Conservation (phyloP, 2,888 invertebrate genomes). For the Lasioglossum figueresi region DNA sequence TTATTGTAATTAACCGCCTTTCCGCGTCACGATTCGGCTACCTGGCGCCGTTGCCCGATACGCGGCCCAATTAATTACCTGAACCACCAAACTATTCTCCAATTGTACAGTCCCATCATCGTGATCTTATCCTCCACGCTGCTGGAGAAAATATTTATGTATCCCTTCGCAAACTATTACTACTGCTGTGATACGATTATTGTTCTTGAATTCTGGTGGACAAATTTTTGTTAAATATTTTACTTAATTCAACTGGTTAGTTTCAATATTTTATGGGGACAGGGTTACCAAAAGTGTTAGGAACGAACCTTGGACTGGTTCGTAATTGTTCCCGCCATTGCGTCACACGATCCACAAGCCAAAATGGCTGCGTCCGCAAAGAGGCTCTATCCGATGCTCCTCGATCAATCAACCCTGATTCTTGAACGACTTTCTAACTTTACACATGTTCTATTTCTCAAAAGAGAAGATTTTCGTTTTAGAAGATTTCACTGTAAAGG, state of each 20-base stretch:
- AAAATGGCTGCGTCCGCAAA: background rate
- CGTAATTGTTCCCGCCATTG: background rate
- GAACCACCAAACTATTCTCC: background rate
- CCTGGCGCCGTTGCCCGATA: slow-evolving; percentile 24
- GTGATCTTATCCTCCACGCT: background rate
- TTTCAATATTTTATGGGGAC: background rate
- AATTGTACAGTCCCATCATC: background rate
- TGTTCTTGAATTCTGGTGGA: background rate
- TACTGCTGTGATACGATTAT: background rate
- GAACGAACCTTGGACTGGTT: background rate
- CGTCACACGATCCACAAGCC: background rate
- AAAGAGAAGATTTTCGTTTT: background rate
- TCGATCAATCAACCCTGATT: background rate
- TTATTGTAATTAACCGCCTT: slow-evolving; percentile 62
- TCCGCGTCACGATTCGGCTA: slow-evolving; percentile 41
- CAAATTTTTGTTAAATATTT: background rate
- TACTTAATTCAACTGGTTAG: background rate
- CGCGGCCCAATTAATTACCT: background rate
- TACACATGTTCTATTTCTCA: background rate
- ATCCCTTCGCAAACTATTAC: background rate
- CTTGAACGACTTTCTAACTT: background rate
- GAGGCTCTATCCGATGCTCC: background rate
- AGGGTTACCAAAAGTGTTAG: background rate
- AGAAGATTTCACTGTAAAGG: too few species aligned
- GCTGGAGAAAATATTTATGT: background rate